Base-by-base conservation (phyloP, 1,140 invertebrate species). In the Mya arenaria region DNA sequence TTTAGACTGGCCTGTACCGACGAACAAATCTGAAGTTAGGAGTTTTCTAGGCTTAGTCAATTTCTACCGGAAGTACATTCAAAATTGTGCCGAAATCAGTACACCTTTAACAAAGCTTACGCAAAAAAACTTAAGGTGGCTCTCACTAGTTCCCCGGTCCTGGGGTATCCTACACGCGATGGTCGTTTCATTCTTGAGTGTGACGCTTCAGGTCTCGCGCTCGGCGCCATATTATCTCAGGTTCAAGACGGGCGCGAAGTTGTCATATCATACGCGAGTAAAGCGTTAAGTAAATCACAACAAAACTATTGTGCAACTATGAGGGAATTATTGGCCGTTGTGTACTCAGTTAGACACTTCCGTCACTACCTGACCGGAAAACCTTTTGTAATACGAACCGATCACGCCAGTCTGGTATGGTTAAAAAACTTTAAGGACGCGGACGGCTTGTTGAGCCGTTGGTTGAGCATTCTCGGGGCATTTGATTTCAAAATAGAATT, bases 211-310 rank as follows among this genome's bases (percentile, higher is more conserved):
- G 1, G 19, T 15, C 23, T 19, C 10, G 52, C 30, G 74, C 37
- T 4, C 32, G 66, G 19, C 13, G 8, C 4, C 4, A 52, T 52
- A 8, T 56, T 91, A 30, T 77, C 66, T 10, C 88, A 90, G 75
- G 44, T 69, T 36, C 56, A 85, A 62, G 82, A 84, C 32, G 63
- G 41, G 3, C 44, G 83, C 36, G 79, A 82, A 44, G 58, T 30
- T n/a, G 72, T 77, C 30, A 63, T 74, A 41, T 48, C 73, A n/a
- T 82, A 75, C 39, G 55, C 36, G 28, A 80, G 81, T 68, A 78
- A 58, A 23, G 52, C 56, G 15, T 19, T 84, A 2, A 44, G 36
- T 25, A 55, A 37, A 28, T 8, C 34, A 4, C 66, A 74, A 62
- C 2, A 34, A 48, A 56, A 48, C 37, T 81, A 80, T 28, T 80